Evolutionary conservation across 2,888 invertebrate genomes (phyloP).

Genomic region (Hypsopygia costalis): DNA sequence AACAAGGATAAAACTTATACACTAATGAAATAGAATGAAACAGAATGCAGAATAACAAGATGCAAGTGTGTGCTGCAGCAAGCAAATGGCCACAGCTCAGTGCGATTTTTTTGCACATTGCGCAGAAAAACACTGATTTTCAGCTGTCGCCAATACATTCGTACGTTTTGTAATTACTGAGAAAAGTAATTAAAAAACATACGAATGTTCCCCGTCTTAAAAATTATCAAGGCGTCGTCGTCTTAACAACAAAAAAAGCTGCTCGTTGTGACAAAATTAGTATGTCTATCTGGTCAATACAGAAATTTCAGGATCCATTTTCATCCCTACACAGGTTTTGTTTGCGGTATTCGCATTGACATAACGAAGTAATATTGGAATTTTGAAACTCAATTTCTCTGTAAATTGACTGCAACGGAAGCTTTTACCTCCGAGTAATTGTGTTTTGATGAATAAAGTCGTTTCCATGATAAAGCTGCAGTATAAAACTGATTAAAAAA

Average conservation of each 20-base stretch:
- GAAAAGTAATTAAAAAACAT: too few relatives aligned
- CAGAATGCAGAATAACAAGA: too few relatives aligned
- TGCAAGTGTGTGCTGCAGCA: too few relatives aligned
- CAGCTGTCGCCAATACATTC: too few relatives aligned
- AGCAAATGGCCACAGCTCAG: too few relatives aligned
- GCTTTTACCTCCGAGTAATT: conserved; percentile 19
- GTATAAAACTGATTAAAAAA: background rate
- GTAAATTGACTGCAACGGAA: conserved; percentile 20
- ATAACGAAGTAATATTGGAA: conserved; percentile 11
- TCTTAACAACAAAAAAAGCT: conserved; percentile 2
- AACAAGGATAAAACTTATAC: too few relatives aligned
- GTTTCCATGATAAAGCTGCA: conserved; percentile 6
- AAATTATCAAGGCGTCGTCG: too few relatives aligned
- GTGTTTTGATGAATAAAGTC: conserved; percentile 17
- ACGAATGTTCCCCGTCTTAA: too few relatives aligned
- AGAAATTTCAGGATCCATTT: conserved; percentile 11
- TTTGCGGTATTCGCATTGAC: conserved; percentile 3
- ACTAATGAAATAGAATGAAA: too few relatives aligned
- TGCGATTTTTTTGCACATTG: too few relatives aligned
- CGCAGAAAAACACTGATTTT: too few relatives aligned
- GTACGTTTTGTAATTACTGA: too few relatives aligned
- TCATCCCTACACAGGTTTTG: conserved; percentile 3
- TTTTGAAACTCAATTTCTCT: conserved; percentile 18
- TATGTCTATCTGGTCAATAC: conserved; percentile 2
- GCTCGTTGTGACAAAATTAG: conserved; percentile 4